Base-by-base conservation (phyloP, 2,113 vertebrate genomes). In the Epinephelus lanceolatus region DNA sequence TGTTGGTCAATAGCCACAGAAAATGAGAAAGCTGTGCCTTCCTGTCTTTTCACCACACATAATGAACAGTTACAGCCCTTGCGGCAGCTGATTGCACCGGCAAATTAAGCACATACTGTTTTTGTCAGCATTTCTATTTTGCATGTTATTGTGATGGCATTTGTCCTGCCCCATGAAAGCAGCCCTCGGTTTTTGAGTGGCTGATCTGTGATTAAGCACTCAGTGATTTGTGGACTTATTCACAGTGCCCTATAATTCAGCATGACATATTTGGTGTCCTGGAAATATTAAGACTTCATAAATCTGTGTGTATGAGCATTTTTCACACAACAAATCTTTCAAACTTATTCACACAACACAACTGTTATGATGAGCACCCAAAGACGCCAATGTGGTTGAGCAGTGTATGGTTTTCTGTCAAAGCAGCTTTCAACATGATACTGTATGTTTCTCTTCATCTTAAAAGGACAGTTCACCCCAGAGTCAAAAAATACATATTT, bases 161-260 rank as follows among this genome's bases (percentile, higher is more conserved):
- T 76, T 21, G 1, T 42, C 37, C 56, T 57, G 68, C 23, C 7
- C 52, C 1, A 7, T 27, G 27, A 74, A 68, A 57, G 21, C 71
- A 68, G 37, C 33, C 12, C 51, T 68, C 8, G 5, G 33, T 12
- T 47, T 66, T 76, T 74, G 6, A 53, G 45, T 18, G 25, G 5
- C 40, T 66, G 11, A 72, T 76, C 55, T 83, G 12, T 84, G 25
- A 80, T 74, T 82, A 81, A 78, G 25, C 23, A 45, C 15, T 84
- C 55, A 25, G 33, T 57, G n/a, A 27, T 79, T 83, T 67, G 17
- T 59, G 11, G 1, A 49, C 6, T 45, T 42, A 11, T 55, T 74
- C 49, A 56, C 17, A 56, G 47, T 59, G 19, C 19, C 9, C 15
- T 33, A n/a, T 53, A 18, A 33, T 65, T 71, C n/a, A 23, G 19